Percentiles rank a stretch among this genome's conserved stretches.
phyloP scores from a whole-genome alignment of 2,888 invertebrate species.

The Halictus quadricinctus region DNA sequence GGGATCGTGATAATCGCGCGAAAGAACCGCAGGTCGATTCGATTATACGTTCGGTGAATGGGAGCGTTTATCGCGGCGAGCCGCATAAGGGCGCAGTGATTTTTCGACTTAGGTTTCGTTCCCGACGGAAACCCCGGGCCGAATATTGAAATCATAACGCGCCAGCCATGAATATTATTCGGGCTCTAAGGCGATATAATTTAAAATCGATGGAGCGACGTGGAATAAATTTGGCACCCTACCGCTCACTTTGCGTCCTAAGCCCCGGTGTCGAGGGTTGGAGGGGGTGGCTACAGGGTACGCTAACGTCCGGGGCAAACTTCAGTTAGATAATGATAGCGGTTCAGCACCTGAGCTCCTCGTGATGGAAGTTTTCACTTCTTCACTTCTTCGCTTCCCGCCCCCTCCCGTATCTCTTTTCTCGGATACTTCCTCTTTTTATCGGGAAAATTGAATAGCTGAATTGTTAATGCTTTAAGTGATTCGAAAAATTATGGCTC shows the following conservation, averaged over 20 bases:
- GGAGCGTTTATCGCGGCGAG: constrained; percentile 67
- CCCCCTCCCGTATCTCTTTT: neutral
- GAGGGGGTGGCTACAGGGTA: neutral
- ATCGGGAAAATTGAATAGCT: constrained; percentile 4
- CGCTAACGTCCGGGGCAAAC: constrained; percentile 39
- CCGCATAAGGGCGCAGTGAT: constrained; percentile 70
- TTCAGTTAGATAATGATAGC: constrained; percentile 63
- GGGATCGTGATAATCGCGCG: constrained; percentile 43
- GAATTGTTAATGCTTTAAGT: constrained; percentile 7
- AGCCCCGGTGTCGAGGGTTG: constrained; percentile 14
- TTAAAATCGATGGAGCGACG: constrained; percentile 78
- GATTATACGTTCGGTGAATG: constrained; percentile 67
- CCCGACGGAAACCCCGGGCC: constrained; percentile 47
- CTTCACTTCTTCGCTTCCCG: neutral
- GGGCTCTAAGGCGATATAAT: constrained; percentile 79
- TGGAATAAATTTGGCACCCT: constrained; percentile 76
- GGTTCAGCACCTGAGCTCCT: constrained; percentile 64
- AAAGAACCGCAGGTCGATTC: constrained; percentile 56
- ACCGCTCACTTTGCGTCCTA: constrained; percentile 35
- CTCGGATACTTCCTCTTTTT: neutral
- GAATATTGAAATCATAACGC: constrained; percentile 80
- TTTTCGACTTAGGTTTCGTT: constrained; percentile 72
- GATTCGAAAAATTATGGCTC: constrained; percentile 5
- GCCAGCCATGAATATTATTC: constrained; percentile 80
- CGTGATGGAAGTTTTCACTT: constrained; percentile 25